Conservation (phyloP, 2,113 vertebrate genomes). For the Catharus bicknelli region DNA sequence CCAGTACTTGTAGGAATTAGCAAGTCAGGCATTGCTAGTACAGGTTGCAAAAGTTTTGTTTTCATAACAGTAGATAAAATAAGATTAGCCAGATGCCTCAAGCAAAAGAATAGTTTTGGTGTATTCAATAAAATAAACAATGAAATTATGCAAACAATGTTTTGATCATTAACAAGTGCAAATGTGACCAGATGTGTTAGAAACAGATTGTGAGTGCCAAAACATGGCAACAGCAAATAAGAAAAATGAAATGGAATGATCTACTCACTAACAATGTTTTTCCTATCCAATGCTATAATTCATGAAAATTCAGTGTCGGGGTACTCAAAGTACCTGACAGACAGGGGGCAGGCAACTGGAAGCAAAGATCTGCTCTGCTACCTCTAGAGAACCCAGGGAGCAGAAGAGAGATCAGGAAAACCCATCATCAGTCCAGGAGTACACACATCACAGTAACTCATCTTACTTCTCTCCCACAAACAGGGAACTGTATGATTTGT, state of each 20-base stretch:
- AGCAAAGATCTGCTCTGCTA: not conserved
- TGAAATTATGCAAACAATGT: not conserved
- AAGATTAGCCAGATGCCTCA: not conserved
- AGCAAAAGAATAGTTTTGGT: not conserved
- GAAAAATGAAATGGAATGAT: not conserved
- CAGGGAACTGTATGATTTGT: not conserved
- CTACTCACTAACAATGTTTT: not conserved
- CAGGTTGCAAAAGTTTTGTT: not conserved
- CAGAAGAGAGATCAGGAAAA: not conserved
- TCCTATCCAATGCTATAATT: not conserved
- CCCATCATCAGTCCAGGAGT: not conserved
- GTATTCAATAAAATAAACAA: not conserved
- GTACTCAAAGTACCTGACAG: not conserved
- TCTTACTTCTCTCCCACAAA: not conserved
- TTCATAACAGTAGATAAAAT: not conserved
- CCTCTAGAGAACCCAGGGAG: not conserved
- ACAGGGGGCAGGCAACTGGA: fast-evolving
- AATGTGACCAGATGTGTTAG: not conserved
- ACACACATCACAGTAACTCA: not conserved
- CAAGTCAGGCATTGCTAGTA: not conserved
- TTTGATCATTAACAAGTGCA: not conserved
- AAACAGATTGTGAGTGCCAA: not conserved
- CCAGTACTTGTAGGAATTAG: not conserved
- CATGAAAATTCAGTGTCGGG: not conserved
- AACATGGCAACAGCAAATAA: not conserved